Percentiles rank a stretch among this genome's conserved stretches.
phyloP scores from a whole-genome alignment of 2,113 vertebrate genomes.

The cattle (Bos taurus) region ARS-UCD2.0 NC_037330.1:113601501-113602000 shows the following conservation, averaged over 20 bases:
- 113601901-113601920: background rate
- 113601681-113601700: constrained; percentile 85
- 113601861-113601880: background rate
- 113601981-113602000: background rate
- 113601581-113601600: constrained; percentile 86
- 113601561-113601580: background rate
- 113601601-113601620: constrained; percentile 83
- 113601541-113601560: fast-evolving
- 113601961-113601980: background rate
- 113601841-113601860: background rate
- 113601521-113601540: background rate
- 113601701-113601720: constrained; percentile 86
- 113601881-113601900: background rate
- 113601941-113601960: background rate
- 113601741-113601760: constrained; percentile 67
- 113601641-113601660: constrained; percentile 86
- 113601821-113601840: background rate
- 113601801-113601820: background rate
- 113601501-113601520: background rate
- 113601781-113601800: fast-evolving
- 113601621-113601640: constrained; percentile 87
- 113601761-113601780: background rate
- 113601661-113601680: constrained; percentile 84
- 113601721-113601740: constrained; percentile 80
- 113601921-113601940: background rate